Conservation (phyloP, 2,888 invertebrate genomes). For the Drosophila pseudotakahashii region DNA sequence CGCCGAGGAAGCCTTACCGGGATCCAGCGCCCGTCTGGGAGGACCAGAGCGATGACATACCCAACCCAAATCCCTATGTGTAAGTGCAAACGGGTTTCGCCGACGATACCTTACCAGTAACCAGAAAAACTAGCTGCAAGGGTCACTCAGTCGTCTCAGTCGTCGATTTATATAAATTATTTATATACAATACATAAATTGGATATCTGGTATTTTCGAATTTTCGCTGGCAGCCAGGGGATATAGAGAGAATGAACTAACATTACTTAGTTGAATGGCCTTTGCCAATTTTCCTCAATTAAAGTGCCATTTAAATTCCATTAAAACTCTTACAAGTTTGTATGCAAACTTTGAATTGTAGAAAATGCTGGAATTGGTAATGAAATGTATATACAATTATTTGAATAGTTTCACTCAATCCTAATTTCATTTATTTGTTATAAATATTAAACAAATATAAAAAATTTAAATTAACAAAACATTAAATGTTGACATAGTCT, state of each 20-base stretch:
- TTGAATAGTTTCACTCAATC: too few species aligned
- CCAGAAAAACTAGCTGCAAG: conserved; percentile 31
- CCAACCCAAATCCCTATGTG: conserved; percentile 87
- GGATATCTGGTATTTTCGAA: neutral
- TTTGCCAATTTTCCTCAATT: neutral
- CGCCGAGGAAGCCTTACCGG: conserved; percentile 85
- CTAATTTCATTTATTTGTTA: too few species aligned
- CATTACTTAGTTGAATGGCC: neutral
- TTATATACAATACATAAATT: conserved; percentile 6
- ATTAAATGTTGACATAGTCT: too few species aligned
- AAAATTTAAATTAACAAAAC: too few species aligned
- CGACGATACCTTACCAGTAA: neutral
- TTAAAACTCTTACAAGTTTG: neutral
- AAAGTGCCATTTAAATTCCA: neutral
- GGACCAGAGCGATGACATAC: conserved; percentile 86
- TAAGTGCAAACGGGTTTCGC: conserved; percentile 77
- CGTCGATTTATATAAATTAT: conserved; percentile 2
- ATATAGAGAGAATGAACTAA: neutral
- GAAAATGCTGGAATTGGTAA: too few species aligned
- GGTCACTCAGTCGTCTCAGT: neutral
- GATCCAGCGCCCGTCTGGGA: conserved; percentile 88
- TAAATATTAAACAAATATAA: too few species aligned
- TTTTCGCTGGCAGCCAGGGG: neutral
- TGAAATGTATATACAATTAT: too few species aligned
- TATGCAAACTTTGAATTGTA: too few species aligned